Evolutionary conservation across 2,113 vertebrate species (phyloP), one percentile per base, ranked within the genome.

Genomic region (Formicarius rufipectus): DNA sequence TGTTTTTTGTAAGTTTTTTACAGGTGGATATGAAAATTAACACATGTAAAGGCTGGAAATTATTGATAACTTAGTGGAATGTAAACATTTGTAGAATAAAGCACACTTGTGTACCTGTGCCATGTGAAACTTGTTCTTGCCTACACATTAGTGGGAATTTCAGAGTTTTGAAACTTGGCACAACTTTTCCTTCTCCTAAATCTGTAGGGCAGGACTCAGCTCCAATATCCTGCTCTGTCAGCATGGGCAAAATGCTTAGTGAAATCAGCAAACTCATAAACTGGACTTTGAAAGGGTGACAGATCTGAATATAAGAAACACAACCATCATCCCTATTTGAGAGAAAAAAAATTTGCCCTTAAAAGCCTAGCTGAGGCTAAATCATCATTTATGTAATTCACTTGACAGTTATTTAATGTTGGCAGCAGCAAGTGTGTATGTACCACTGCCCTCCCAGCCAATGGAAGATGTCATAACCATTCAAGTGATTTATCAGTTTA

Each of bases 401-500:
- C 76, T 16, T 94, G 90, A 88, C 90, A 62, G 49, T 89, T 96
- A 95, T 93, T 94, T 96, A 90, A 89, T 87, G 85, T 60, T 96
- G 95, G 96, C 85, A 90, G n/a, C 53, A 73, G 66, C 53, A 39
- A 78, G 47, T 92, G 80, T 92, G 69, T 96, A 88, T 75, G 90
- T 94, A 92, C 88, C 88, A 93, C 69, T 95, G 73, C 79, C 56
- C 25, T 95, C 10, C 80, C 92, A 90, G 95, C 93, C 95, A 93
- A 84, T 93, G 93, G 88, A 94, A 84, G 58, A 95, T 95, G 90
- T 93, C 92, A 94, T 94, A 96, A 89, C 79, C 83, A 72, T 82
- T 90, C 56, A 78, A 92, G 53, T 95, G 93, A 96, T 96, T 95
- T 97, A 90, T 93, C 93, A 96, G 92, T 74, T 92, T 95, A 77